Conservation (phyloP, 2,113 vertebrate species). For the Colistium nudipinnis region DNA sequence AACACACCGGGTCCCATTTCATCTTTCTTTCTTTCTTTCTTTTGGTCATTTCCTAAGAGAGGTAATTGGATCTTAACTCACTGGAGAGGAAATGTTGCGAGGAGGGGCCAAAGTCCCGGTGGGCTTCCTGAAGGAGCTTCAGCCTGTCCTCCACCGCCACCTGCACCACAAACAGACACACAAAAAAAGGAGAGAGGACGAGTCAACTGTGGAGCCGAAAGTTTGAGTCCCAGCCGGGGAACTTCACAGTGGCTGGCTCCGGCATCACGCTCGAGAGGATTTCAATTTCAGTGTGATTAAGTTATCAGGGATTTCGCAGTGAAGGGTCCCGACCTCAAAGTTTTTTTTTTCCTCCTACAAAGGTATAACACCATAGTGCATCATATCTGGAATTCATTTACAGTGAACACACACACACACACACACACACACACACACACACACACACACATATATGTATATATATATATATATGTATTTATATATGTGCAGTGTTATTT, state of each 20-base stretch:
- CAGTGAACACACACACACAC: not conserved
- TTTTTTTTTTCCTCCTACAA: constrained; percentile 15
- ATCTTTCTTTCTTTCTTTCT: constrained; percentile 3
- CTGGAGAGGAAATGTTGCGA: constrained; percentile 97
- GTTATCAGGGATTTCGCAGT: constrained; percentile 27
- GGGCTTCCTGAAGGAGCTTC: constrained; percentile 93
- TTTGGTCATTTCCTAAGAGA: constrained; percentile 10
- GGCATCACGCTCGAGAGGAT: constrained; percentile 33
- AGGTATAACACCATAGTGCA: constrained; percentile 1
- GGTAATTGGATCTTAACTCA: constrained; percentile 78
- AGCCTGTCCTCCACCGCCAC: constrained; percentile 92
- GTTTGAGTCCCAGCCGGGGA: constrained; percentile 7
- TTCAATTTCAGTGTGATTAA: constrained; percentile 40
- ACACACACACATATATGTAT: too few relatives aligned
- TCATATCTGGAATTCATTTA: too few relatives aligned
- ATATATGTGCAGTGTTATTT: too few relatives aligned
- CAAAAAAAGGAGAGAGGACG: not conserved
- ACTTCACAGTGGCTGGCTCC: constrained; percentile 30
- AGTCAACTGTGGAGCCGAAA: constrained; percentile 20
- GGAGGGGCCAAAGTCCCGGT: constrained; percentile 92
- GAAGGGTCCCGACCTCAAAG: too few relatives aligned
- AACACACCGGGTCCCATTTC: constrained; percentile 1
- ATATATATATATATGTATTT: too few relatives aligned
- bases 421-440: too few relatives aligned
- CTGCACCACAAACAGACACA: constrained; percentile 72